A percentile compares a stretch with the other conserved stretches of the same genome.
Evolutionary conservation across 2,888 invertebrate species (phyloP).

Genomic region (Trissolcus brochymenae): DNA sequence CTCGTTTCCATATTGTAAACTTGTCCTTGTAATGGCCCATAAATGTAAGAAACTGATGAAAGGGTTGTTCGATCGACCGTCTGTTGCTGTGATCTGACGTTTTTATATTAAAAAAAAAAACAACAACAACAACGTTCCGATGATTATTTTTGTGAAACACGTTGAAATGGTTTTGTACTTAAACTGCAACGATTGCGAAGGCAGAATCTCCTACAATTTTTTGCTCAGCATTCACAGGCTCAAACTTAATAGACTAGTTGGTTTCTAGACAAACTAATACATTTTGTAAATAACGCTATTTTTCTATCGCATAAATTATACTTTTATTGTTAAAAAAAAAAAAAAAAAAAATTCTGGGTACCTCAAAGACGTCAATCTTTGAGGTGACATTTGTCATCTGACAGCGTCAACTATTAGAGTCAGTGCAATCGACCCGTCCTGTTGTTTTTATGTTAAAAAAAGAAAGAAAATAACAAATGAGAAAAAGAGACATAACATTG

Average conservation of each 20-base stretch:
- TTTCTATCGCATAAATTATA: slow-evolving; percentile 17
- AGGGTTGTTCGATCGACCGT: slow-evolving; percentile 5
- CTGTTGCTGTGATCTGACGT: slow-evolving; percentile 30
- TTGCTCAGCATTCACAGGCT: slow-evolving; percentile 8
- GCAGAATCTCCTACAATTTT: neutral
- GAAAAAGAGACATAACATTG: too few relatives aligned
- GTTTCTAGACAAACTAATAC: slow-evolving; percentile 1
- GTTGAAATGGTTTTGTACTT: too few relatives aligned
- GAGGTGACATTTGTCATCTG: too few relatives aligned
- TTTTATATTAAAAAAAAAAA: slow-evolving; percentile 8
- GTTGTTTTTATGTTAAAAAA: too few relatives aligned
- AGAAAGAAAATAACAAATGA: too few relatives aligned
- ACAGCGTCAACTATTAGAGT: too few relatives aligned
- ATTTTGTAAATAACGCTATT: slow-evolving; percentile 19
- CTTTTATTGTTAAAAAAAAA: slow-evolving; percentile 4
- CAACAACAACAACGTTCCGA: slow-evolving; percentile 12
- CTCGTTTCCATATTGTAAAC: neutral
- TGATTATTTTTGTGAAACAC: slow-evolving; percentile 37
- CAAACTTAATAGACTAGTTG: too few relatives aligned
- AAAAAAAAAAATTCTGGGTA: too few relatives aligned
- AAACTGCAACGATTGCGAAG: too few relatives aligned
- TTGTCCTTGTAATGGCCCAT: too few relatives aligned
- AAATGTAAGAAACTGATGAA: neutral
- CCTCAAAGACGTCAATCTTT: too few relatives aligned
- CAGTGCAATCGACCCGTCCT: too few relatives aligned